These are phyloP conservation scores for Invenusta paracnida DNA, from an alignment of 2,888 invertebrate genomes.

Conservation along the genomic window DNA sequence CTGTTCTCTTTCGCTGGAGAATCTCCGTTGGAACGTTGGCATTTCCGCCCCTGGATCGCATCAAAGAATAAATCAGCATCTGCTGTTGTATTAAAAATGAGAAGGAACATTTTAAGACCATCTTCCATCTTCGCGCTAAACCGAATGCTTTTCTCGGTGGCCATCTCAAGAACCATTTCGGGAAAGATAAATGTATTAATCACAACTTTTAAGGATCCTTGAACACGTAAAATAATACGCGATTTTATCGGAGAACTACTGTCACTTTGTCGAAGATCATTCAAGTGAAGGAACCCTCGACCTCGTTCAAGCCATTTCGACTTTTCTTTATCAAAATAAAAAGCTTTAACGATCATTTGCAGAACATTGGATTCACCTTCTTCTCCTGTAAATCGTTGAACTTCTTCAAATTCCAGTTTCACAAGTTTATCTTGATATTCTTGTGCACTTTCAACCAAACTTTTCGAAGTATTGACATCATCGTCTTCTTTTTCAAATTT, in stretches of 20 bases:
- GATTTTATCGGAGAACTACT: not conserved
- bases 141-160: not conserved
- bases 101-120: not conserved
- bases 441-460: not conserved
- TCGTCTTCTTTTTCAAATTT: not conserved
- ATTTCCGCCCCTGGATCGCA: not conserved
- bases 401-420: constrained; percentile 21
- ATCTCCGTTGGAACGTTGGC: not conserved
- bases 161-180: not conserved
- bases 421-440: not conserved
- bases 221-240: not conserved
- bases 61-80: not conserved
- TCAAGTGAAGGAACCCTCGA: not conserved
- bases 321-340: not conserved
- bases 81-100: not conserved
- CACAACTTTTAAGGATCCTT: constrained; percentile 8
- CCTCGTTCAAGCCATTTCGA: not conserved
- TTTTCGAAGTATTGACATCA: not conserved
- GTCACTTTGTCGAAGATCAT: not conserved
- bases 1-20: not conserved
- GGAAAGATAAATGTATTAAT: not conserved
- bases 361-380: constrained; percentile 10
- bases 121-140: not conserved
- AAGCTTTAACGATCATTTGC: not conserved
- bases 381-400: not conserved